Percentiles rank a stretch among this genome's conserved stretches.
phyloP scores from a whole-genome alignment of 2,797 vertebrate species.

The Syngnathus acus region DNA sequence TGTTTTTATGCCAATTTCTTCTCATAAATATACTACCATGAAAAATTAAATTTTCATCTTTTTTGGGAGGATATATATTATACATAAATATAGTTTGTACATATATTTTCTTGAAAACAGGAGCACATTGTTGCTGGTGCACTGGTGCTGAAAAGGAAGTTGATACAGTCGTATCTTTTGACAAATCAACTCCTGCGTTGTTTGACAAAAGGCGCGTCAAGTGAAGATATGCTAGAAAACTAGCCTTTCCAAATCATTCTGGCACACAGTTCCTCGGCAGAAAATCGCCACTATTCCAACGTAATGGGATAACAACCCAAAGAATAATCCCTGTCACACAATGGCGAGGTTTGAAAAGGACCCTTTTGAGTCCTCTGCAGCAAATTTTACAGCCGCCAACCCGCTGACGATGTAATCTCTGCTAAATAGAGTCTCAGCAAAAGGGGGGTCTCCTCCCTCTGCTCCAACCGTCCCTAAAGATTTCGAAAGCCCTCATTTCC shows the following conservation, averaged over 20 bases:
- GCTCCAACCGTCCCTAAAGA: constrained; percentile 21
- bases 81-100: no score
- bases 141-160: no score
- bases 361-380: constrained; percentile 50
- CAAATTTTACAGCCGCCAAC: constrained; percentile 44
- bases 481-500: constrained; percentile 39
- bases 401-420: constrained; percentile 58
- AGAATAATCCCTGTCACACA: constrained; percentile 67
- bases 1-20: no score
- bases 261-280: constrained; percentile 48
- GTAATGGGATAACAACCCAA: constrained; percentile 73
- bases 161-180: no score
- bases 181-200: no score
- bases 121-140: no score
- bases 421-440: constrained; percentile 48
- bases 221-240: constrained; percentile 9
- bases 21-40: no score
- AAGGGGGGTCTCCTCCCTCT: constrained; percentile 16
- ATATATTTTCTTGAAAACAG: no score
- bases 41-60: no score
- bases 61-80: no score
- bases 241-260: constrained; percentile 43
- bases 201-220: neutral
- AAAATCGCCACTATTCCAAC: constrained; percentile 67
- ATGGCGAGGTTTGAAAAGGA: constrained; percentile 62